These are phyloP conservation scores for Rutilus rutilus DNA, from an alignment of 2,113 vertebrate genomes.

Conservation along the genomic window DNA sequence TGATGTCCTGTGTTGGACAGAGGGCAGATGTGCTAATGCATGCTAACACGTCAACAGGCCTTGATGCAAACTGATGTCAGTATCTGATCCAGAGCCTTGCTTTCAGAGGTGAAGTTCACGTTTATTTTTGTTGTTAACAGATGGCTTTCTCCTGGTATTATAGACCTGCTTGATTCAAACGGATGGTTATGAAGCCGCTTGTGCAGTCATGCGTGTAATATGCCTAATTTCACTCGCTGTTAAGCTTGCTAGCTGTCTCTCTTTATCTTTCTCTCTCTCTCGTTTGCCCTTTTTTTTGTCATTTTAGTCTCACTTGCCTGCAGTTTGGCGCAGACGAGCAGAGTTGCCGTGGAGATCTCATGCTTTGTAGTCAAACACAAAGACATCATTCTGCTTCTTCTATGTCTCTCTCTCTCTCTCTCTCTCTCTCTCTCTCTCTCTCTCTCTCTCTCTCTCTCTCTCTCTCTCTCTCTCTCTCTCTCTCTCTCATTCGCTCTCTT, in stretches of 20 bases:
- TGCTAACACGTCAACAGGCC: neutral
- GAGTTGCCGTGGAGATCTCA: conserved; percentile 71
- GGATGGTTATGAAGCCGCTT: neutral
- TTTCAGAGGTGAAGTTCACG: neutral
- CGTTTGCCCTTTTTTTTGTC: conserved; percentile 26
- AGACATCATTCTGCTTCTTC: conserved; percentile 65
- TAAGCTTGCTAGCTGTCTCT: conserved; percentile 12
- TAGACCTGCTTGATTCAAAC: neutral
- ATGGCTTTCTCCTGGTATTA: conserved; percentile 2
- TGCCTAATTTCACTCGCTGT: conserved; percentile 5
- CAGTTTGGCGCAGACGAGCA: conserved; percentile 46
- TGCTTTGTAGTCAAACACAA: conserved; percentile 73
- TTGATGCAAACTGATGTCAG: neutral
- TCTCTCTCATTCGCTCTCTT: conserved; percentile 28
- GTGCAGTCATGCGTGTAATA: conserved; percentile 23
- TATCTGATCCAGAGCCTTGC: neutral
- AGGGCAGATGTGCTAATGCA: conserved; percentile 27
- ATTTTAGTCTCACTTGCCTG: conserved; percentile 32
- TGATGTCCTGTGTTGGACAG: neutral
- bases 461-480: conserved; percentile 31
- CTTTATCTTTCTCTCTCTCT: neutral
- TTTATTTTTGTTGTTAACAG: neutral
- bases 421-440: conserved; percentile 20
- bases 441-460: too few species aligned
- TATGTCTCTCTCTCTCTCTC: conserved; percentile 35